A percentile compares a stretch with the other conserved stretches of the same genome.
Evolutionary conservation across 2,797 vertebrate genomes (phyloP).

Genomic region (Arctocebus calabarensis): DNA sequence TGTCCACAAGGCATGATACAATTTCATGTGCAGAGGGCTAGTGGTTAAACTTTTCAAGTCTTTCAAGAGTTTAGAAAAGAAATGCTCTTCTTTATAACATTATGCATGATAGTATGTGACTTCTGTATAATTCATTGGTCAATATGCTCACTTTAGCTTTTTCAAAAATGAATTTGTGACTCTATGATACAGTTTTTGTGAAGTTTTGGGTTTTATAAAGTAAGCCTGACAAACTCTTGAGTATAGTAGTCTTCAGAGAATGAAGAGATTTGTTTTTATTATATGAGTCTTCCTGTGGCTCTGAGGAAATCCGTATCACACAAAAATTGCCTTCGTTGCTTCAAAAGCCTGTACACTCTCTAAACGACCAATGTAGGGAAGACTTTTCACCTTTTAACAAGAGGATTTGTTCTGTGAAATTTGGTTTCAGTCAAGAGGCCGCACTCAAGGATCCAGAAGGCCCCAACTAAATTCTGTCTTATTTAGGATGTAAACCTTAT

Average conservation of each 20-base stretch:
- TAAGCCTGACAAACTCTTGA: conserved; percentile 37
- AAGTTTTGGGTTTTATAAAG: conserved; percentile 45
- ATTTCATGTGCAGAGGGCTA: not conserved
- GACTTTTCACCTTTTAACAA: not conserved
- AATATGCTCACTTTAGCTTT: conserved; percentile 57
- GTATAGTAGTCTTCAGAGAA: conserved; percentile 26
- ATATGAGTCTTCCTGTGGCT: conserved; percentile 24
- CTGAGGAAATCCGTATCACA: conserved; percentile 13
- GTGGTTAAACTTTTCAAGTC: not conserved
- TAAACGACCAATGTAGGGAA: not conserved
- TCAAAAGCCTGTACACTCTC: conserved; percentile 8
- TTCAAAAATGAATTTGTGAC: conserved; percentile 53
- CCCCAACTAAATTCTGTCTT: not conserved
- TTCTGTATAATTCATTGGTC: conserved; percentile 31
- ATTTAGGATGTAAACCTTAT: not conserved
- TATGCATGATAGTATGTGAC: not conserved
- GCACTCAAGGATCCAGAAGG: not conserved
- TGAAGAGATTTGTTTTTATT: conserved; percentile 29
- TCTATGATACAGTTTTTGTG: not conserved
- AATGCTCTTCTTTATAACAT: not conserved
- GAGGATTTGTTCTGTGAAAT: not conserved
- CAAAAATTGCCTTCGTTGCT: conserved; percentile 47
- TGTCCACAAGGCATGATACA: not conserved
- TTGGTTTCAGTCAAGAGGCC: not conserved
- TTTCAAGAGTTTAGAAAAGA: conserved; percentile 43